Conservation (phyloP, 2,113 vertebrate species). For the Stegostoma tigrinum region DNA sequence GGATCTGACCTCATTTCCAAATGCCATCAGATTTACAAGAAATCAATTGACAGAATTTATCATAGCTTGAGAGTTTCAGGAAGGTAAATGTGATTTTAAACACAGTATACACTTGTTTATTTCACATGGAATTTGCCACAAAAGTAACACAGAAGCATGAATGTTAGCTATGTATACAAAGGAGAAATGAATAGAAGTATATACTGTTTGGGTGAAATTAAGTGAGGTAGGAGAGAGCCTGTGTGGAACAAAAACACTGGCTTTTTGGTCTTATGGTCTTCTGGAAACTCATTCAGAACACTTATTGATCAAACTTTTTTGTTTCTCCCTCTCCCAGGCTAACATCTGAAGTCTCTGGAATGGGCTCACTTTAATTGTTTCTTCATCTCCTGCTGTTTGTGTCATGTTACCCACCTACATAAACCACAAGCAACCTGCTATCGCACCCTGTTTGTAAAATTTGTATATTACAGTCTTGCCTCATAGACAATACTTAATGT, state of each 20-base stretch:
- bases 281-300: background rate
- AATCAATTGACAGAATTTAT: background rate
- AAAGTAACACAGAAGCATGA: background rate
- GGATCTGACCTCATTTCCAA: background rate
- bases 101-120: background rate
- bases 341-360: slow-evolving; percentile 37
- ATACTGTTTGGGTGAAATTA: background rate
- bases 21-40: background rate
- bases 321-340: slow-evolving; percentile 9
- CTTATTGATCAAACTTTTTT: background rate
- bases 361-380: slow-evolving; percentile 29
- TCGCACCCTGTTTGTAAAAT: slow-evolving; percentile 36
- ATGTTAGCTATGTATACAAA: background rate
- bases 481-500: slow-evolving; percentile 29
- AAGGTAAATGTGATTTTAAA: background rate
- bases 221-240: background rate
- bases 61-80: background rate
- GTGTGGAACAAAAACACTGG: background rate
- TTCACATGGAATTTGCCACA: background rate
- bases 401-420: slow-evolving; percentile 27
- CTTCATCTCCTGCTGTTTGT: background rate
- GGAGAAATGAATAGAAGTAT: background rate
- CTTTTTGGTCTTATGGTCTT: too few relatives aligned
- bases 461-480: slow-evolving; percentile 33
- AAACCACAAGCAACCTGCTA: slow-evolving; percentile 33